These are phyloP conservation scores for Aspidiotus rigidus DNA, from an alignment of 2,888 invertebrate genomes.

Conservation along the genomic window DNA sequence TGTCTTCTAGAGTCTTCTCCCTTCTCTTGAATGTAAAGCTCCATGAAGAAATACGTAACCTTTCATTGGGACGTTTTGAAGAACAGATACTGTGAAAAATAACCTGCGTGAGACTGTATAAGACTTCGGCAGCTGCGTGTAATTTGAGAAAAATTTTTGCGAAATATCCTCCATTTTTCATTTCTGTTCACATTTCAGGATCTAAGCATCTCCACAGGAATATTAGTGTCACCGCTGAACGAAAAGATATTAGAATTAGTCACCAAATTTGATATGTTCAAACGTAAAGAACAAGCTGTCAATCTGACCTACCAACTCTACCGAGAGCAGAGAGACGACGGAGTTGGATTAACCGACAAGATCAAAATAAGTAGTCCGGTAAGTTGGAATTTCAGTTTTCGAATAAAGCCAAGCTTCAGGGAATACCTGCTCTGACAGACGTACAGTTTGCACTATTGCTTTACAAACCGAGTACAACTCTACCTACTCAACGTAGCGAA, in stretches of 20 bases:
- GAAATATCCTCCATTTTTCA: too few relatives aligned
- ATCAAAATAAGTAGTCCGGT: constrained; percentile 20
- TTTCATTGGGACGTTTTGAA: too few relatives aligned
- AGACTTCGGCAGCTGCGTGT: too few relatives aligned
- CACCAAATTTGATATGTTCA: constrained; percentile 22
- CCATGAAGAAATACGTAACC: too few relatives aligned
- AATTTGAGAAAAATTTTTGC: too few relatives aligned
- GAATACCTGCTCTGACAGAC: not conserved
- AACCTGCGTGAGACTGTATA: too few relatives aligned
- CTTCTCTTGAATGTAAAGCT: too few relatives aligned
- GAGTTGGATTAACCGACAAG: not conserved
- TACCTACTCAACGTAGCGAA: too few relatives aligned
- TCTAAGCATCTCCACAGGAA: not conserved
- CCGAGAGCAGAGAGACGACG: constrained; percentile 19
- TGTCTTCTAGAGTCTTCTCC: too few relatives aligned
- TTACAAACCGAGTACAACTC: too few relatives aligned
- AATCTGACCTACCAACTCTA: constrained; percentile 18
- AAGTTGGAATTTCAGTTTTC: not conserved
- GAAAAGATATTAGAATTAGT: constrained; percentile 16
- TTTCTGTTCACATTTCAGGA: constrained; percentile 10
- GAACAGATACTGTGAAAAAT: too few relatives aligned
- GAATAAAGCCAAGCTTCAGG: not conserved
- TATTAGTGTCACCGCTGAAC: constrained; percentile 11
- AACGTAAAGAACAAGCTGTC: constrained; percentile 21
- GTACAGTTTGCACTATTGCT: too few relatives aligned